Percentiles rank a stretch among this genome's conserved stretches.
Evolutionary conservation across 2,113 vertebrate genomes (phyloP).

Genomic region (Sturnira hondurensis): DNA sequence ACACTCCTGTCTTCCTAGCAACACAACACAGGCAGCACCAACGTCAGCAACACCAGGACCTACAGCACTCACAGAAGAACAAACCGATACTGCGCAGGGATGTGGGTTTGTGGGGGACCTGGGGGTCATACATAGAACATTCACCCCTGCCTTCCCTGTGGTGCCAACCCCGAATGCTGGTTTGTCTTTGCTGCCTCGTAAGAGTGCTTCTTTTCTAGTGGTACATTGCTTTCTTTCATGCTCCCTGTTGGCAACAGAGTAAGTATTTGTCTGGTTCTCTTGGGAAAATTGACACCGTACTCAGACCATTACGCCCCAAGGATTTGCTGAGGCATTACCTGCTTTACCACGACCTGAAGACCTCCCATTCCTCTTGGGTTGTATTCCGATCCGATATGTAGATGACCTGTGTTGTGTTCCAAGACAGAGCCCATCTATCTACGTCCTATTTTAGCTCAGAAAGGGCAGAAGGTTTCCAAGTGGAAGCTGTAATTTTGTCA

Average conservation of each 20-base stretch:
- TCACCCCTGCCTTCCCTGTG: too few species aligned
- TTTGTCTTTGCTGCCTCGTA: neutral
- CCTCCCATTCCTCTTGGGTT: neutral
- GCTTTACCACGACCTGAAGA: neutral
- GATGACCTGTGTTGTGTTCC: neutral
- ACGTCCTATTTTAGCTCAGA: neutral
- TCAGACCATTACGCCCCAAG: neutral
- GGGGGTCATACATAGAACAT: accelerated
- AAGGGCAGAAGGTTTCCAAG: neutral
- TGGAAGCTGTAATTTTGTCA: neutral
- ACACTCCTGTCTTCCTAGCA: neutral
- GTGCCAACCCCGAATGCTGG: neutral
- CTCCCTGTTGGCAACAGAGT: too few species aligned
- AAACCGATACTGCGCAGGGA: neutral
- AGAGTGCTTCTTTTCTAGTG: neutral
- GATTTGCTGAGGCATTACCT: neutral
- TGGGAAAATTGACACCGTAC: neutral
- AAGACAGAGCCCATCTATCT: neutral
- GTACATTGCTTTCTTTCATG: neutral
- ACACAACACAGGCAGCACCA: neutral
- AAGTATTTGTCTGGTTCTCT: neutral
- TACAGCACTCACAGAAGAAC: neutral
- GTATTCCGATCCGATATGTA: neutral
- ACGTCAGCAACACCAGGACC: neutral
- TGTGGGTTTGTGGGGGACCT: neutral